phyloP scores from a whole-genome alignment of 1,140 invertebrate genomes.

The Bombus superbus region DNA sequence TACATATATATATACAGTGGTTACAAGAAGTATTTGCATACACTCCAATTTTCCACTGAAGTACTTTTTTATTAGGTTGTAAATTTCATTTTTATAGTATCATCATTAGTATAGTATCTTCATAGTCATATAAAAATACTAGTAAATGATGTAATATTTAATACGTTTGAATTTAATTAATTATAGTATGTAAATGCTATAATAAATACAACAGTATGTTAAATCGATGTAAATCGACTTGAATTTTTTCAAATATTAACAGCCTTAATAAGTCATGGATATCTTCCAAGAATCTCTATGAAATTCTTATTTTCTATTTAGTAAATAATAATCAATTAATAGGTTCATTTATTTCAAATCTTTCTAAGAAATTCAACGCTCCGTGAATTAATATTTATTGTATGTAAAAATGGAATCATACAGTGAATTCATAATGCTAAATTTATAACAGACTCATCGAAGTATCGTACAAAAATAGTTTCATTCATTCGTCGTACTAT shows the following conservation, averaged over 20 bases:
- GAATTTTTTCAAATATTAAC: background rate
- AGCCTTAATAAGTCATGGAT: too few species aligned
- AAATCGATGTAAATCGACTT: background rate
- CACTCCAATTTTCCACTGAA: too few species aligned
- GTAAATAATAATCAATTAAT: background rate
- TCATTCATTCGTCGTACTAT: slow-evolving; percentile 53
- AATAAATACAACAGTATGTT: background rate
- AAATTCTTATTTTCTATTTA: too few species aligned
- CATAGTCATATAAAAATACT: too few species aligned
- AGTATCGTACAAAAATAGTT: slow-evolving; percentile 56
- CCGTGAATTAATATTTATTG: slow-evolving; percentile 7
- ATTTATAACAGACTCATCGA: slow-evolving; percentile 37
- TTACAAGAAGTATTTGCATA: too few species aligned
- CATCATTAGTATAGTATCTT: too few species aligned
- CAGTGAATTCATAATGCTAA: slow-evolving; percentile 46
- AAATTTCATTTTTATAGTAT: too few species aligned
- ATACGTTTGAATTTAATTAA: too few species aligned
- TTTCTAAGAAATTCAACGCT: background rate
- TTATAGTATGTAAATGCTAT: background rate
- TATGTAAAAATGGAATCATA: slow-evolving; percentile 29
- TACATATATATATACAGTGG: background rate
- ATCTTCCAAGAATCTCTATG: too few species aligned
- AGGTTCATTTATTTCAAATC: background rate
- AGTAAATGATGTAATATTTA: too few species aligned
- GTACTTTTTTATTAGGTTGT: too few species aligned